A percentile compares a stretch with the other conserved stretches of the same genome.
These are phyloP conservation scores for Torymus auratus DNA, from an alignment of 2,888 invertebrate species.

Conservation along the genomic window DNA sequence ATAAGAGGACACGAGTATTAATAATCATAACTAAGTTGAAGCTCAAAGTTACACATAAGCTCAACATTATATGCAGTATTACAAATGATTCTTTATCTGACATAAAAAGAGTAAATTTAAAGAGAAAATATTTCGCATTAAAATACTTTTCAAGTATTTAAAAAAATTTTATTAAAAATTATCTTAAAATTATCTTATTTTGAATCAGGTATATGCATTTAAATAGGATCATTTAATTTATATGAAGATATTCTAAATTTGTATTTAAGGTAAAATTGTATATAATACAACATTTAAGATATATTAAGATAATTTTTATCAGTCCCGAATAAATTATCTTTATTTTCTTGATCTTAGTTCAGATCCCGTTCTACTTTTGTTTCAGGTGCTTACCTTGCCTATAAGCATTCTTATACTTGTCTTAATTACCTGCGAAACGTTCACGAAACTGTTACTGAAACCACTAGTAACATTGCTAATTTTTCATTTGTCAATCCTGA, in stretches of 20 bases:
- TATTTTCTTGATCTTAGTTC: conserved; percentile 46
- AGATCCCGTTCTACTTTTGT: conserved; percentile 71
- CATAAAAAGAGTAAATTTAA: no score
- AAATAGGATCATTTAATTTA: no score
- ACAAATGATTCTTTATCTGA: background rate
- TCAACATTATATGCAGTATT: conserved; percentile 17
- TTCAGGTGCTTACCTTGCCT: conserved; percentile 75
- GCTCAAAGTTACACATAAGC: conserved; percentile 24
- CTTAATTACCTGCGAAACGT: conserved; percentile 72
- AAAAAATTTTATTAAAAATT: background rate
- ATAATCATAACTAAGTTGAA: background rate
- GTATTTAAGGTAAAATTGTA: no score
- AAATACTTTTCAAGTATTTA: no score
- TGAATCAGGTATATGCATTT: no score
- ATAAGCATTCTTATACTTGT: conserved; percentile 72
- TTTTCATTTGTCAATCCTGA: conserved; percentile 66
- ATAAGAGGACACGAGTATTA: background rate
- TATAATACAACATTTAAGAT: background rate
- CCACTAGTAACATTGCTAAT: conserved; percentile 68
- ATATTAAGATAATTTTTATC: conserved; percentile 17
- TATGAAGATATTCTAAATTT: no score
- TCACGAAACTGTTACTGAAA: conserved; percentile 70
- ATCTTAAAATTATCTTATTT: background rate
- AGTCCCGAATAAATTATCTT: conserved; percentile 22
- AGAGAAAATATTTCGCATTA: no score